Base-by-base conservation (phyloP, 2,888 invertebrate genomes). In the Tubulanus polymorphus region DNA sequence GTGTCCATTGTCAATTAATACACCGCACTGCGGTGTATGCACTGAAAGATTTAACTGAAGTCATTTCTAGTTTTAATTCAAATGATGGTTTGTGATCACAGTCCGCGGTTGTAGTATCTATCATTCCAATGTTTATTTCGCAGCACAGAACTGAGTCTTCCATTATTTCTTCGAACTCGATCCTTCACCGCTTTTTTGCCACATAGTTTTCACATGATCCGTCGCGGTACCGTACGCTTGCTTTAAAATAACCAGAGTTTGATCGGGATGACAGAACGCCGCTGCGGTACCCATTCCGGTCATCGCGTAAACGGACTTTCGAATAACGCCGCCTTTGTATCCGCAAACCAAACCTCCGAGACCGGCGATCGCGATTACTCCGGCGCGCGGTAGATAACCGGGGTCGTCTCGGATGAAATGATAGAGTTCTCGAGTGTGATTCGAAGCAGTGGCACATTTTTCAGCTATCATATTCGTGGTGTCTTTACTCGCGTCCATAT, bases 241-340 rank as follows among this genome's bases (percentile, higher is more conserved):
- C 18, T 47, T 53, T 2, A 63, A 30, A 26, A 73, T 49, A 15
- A 65, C 65, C 2, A 69, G 66, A 28, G 73, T 67, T 54, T 72
- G 63, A 29, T 71, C 61, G 1, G 73, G 74, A 52, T 73, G 74
- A 57, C 73, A 73, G 8, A 74, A 29, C 2, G 72, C 58, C 2
- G 69, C 66, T 5, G 73, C 69, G 37, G 66, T 61, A n/a, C 64
- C 32, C 32, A 70, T 60, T 5, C 59, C 66, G 8, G 63, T 52
- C 3, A 62, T 49, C n/a, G 67, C 62, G 29, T 65, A 69, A n/a
- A 63, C 41, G 6, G 64, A 23, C 54, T 71, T 72, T 23, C 65
- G 59, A 1, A 72, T 12, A 8, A 62, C 5, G 23, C 71, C 69
- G 48, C 72, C 73, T 64, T 60, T 68, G 59, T 68, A 71, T 6